These are phyloP conservation scores for Lasioglossum calceatum DNA, from an alignment of 2,888 invertebrate species.

Conservation along the genomic window DNA sequence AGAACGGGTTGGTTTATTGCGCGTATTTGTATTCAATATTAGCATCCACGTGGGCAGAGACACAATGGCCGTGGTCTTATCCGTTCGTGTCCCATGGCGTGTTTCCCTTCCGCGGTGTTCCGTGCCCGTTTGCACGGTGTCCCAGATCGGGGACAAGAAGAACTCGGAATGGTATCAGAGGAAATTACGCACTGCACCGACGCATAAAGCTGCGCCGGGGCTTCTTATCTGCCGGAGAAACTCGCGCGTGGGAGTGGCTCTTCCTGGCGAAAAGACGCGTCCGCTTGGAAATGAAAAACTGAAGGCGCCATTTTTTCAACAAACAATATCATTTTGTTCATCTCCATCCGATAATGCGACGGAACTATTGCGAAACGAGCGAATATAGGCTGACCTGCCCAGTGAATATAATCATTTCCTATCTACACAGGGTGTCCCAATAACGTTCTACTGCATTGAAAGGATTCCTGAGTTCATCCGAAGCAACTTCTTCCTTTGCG, in stretches of 20 bases:
- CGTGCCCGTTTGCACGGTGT: slow-evolving; percentile 39
- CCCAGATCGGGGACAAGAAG: slow-evolving; percentile 48
- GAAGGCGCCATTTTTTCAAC: neutral
- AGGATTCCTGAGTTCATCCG: neutral
- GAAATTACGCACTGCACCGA: slow-evolving; percentile 61
- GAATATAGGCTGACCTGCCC: neutral
- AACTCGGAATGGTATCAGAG: slow-evolving; percentile 50
- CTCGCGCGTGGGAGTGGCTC: slow-evolving; percentile 45
- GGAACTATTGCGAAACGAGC: neutral
- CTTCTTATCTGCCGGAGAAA: slow-evolving; percentile 51
- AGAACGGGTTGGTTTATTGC: slow-evolving; percentile 70
- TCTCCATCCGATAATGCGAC: neutral
- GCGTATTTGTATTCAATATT: slow-evolving; percentile 77
- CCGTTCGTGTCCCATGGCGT: slow-evolving; percentile 65
- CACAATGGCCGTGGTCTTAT: slow-evolving; percentile 77
- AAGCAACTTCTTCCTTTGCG: neutral
- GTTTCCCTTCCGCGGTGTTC: slow-evolving; percentile 59
- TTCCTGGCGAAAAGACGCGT: slow-evolving; percentile 14
- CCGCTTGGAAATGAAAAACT: neutral
- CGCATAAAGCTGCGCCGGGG: slow-evolving; percentile 47
- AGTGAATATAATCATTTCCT: neutral
- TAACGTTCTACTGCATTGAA: neutral
- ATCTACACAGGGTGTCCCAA: neutral
- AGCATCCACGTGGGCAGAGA: slow-evolving; percentile 79
- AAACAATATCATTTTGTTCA: neutral